Evolutionary conservation across 2,113 vertebrate species (phyloP).

Genomic region (Oriolus oriolus): DNA sequence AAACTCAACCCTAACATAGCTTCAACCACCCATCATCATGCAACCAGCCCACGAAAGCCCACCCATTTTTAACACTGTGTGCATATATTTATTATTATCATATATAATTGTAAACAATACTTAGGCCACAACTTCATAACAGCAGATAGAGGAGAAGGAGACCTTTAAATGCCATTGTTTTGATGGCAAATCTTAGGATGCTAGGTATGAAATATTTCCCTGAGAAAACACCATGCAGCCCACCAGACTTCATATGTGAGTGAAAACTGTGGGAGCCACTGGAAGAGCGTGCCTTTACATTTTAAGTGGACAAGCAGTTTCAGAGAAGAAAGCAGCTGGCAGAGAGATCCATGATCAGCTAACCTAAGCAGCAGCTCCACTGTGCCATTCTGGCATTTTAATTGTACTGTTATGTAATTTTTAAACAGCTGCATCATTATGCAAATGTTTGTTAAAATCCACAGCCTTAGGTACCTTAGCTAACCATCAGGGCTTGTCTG

Average conservation of each 20-base stretch:
- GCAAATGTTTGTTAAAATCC: neutral
- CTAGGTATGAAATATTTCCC: neutral
- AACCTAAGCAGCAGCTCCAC: neutral
- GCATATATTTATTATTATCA: neutral
- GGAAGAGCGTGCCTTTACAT: neutral
- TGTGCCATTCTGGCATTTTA: conserved; percentile 17
- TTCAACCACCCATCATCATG: no score
- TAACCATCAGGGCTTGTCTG: conserved; percentile 16
- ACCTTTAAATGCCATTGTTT: neutral
- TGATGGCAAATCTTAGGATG: neutral
- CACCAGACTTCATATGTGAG: neutral
- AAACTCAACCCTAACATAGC: no score
- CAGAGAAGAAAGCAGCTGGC: neutral
- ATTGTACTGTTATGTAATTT: conserved; percentile 26
- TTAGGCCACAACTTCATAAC: neutral
- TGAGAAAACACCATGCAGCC: neutral
- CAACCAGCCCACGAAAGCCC: no score
- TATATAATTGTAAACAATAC: neutral
- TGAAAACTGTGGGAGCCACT: neutral
- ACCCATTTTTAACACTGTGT: no score
- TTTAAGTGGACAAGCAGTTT: neutral
- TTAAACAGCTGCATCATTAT: conserved; percentile 27
- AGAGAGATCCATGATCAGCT: neutral
- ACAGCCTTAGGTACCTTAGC: neutral
- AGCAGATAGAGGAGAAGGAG: neutral